phyloP scores from a whole-genome alignment of 2,797 vertebrate species.

The Chaunax sp. region DNA sequence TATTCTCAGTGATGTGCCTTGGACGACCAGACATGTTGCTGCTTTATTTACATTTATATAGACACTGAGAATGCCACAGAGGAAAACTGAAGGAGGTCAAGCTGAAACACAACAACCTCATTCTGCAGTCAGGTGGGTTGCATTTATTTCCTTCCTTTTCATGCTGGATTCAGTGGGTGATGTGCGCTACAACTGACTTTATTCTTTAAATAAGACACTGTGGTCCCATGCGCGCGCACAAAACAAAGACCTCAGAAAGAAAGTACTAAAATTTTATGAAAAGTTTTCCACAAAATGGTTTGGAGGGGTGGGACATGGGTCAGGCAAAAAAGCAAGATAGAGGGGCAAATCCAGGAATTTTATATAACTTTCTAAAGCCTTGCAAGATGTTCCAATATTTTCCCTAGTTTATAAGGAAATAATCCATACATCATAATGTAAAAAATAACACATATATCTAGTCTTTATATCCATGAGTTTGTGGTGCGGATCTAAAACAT shows the following conservation, averaged over 20 bases:
- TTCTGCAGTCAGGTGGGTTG: slow-evolving; percentile 20
- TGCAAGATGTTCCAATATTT: too few relatives aligned
- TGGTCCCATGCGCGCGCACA: slow-evolving; percentile 26
- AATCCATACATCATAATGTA: too few relatives aligned
- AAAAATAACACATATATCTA: too few relatives aligned
- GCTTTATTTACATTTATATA: too few relatives aligned
- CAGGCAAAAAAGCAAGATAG: too few relatives aligned
- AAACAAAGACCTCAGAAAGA: slow-evolving; percentile 8
- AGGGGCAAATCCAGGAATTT: too few relatives aligned
- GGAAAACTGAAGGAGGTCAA: slow-evolving; percentile 20
- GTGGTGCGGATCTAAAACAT: too few relatives aligned
- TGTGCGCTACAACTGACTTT: slow-evolving; percentile 45
- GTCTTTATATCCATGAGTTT: too few relatives aligned
- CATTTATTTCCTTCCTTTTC: slow-evolving; percentile 43
- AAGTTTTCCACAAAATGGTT: too few relatives aligned
- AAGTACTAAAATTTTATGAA: background rate
- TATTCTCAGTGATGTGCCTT: background rate
- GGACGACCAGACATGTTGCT: background rate
- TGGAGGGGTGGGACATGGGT: too few relatives aligned
- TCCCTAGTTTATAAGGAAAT: too few relatives aligned
- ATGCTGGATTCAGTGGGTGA: slow-evolving; percentile 54
- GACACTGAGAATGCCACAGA: slow-evolving; percentile 19
- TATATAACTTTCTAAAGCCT: too few relatives aligned
- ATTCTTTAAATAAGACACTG: slow-evolving; percentile 43
- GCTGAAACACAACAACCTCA: slow-evolving; percentile 21